Conservation (phyloP, 1,140 invertebrate species). For the Drosophila nannoptera region DNA sequence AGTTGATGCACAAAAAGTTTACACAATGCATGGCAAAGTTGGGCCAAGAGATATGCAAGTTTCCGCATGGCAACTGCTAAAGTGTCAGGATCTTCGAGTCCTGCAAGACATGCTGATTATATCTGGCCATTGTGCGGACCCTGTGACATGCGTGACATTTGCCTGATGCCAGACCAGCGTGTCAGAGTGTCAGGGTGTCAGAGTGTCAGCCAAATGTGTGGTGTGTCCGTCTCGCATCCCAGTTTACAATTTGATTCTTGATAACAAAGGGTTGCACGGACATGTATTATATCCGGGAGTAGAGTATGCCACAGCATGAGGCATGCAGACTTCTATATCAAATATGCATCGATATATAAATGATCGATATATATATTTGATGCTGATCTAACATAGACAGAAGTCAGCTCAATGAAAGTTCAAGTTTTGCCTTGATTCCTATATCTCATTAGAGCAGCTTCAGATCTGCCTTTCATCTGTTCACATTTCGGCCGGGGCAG, state of each 20-base stretch:
- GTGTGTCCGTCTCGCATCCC: constrained; percentile 45
- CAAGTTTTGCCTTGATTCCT: too few species aligned
- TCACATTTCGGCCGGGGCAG: neutral
- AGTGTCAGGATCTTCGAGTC: constrained; percentile 31
- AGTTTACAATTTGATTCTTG: constrained; percentile 28
- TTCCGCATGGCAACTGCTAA: constrained; percentile 28
- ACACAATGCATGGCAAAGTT: constrained; percentile 62
- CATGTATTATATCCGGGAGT: neutral
- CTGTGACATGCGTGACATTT: constrained; percentile 65
- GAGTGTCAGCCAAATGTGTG: constrained; percentile 31
- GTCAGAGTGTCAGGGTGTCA: constrained; percentile 26
- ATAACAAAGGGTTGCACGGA: constrained; percentile 40
- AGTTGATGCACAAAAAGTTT: constrained; percentile 67
- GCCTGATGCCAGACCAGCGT: constrained; percentile 38
- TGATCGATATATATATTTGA: too few species aligned
- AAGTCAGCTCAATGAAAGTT: neutral
- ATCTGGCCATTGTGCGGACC: constrained; percentile 57
- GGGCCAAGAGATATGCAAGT: constrained; percentile 56
- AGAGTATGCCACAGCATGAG: neutral
- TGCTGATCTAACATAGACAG: too few species aligned
- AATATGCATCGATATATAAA: neutral
- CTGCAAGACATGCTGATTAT: constrained; percentile 48
- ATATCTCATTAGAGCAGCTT: too few species aligned
- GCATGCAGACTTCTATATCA: neutral
- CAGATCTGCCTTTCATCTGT: too few species aligned